Base-by-base conservation (phyloP, 2,888 invertebrate species). In the Rhaphigaster nebulosa region DNA sequence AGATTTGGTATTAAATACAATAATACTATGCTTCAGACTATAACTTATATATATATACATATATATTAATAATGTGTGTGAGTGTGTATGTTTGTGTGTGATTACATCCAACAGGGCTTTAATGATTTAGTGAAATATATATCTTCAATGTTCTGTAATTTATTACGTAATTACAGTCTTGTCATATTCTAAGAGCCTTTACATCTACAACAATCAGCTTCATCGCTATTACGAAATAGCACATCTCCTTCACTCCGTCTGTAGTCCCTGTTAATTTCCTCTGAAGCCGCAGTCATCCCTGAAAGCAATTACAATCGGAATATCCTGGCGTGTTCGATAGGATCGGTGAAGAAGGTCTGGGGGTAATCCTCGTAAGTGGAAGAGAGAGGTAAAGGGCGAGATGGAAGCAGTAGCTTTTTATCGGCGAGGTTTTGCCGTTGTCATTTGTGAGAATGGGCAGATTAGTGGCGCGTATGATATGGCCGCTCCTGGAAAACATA, bases 381-480 rank as follows among this genome's bases (percentile, higher is more conserved):
- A 50, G 45, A 50, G 84, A 41, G 45, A 84, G 84, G 45, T 84
- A 84, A 84, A 84, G 84, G 84, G 84, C 84, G 84, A 84, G 45
- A n/a, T 50, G 45, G 56, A 54, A 41, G 88, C 60, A 60, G 56
- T 88, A 60, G 88, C 38, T 60, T 88, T 88, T 88, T 88, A 88
- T 88, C 56, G 88, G 56, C 56, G 38, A 88, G 88, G 56, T 60
- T 88, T 41, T 88, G 56, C 88, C 65, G 65, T 88, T 88, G 88
- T 88, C 88, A 88, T 88, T 88, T 88, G 88, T 23, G 41, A 41
- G 41, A 88, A 88, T 88, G 88, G 60, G n/a, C 65, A 20, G 88
- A 65, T 60, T 60, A 88, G 88, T 60, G 88, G 88, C 10, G 56
- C 88, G 88, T 88, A 88, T 88, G 88, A 88, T 88, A 88, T 65